A percentile compares a stretch with the other conserved stretches of the same genome.
phyloP scores from a whole-genome alignment of 1,140 invertebrate species.

The Sycophila sp. region DNA sequence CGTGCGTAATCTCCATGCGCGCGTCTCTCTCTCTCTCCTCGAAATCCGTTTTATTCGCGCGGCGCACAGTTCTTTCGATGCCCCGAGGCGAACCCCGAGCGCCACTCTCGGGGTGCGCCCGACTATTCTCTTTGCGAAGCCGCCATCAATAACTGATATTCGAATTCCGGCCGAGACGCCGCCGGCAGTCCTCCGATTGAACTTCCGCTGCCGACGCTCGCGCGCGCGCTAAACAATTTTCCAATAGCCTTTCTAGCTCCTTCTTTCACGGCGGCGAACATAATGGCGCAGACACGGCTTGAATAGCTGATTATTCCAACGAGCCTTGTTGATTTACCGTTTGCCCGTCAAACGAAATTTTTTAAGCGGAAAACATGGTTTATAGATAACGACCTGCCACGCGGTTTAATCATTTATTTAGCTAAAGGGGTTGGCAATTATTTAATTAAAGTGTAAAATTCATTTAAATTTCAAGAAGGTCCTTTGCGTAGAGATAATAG shows the following conservation, averaged over 20 bases:
- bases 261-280: background rate
- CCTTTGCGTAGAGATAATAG: no score
- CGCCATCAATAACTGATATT: constrained; percentile 55
- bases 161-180: constrained; percentile 37
- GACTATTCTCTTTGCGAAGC: constrained; percentile 34
- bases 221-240: constrained; percentile 22
- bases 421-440: no score
- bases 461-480: no score
- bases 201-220: no score
- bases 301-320: background rate
- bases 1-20: constrained; percentile 36
- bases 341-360: background rate
- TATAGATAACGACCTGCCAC: no score
- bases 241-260: background rate
- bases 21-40: background rate
- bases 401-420: no score
- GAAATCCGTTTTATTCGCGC: constrained; percentile 41
- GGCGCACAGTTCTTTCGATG: background rate
- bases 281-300: background rate
- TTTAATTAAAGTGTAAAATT: no score
- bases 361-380: background rate
- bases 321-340: background rate
- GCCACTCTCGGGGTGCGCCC: background rate
- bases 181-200: constrained; percentile 10
- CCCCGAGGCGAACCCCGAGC: background rate